Evolutionary conservation across 1,140 invertebrate genomes (phyloP).

Genomic region (Drosophila bipectinata): DNA sequence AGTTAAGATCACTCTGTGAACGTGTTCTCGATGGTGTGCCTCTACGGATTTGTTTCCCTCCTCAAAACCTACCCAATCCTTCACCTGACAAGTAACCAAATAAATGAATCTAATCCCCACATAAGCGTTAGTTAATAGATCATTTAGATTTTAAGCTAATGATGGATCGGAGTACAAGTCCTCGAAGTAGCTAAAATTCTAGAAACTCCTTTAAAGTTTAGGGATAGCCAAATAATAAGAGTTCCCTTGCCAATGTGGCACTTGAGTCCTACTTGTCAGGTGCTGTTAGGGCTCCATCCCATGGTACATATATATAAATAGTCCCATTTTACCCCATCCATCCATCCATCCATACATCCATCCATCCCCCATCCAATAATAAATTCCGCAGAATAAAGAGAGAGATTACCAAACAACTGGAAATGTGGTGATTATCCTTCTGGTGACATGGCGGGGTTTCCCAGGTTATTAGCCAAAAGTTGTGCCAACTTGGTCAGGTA

Average conservation of each 20-base stretch:
- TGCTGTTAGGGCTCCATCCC: neutral
- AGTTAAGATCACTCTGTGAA: slow-evolving; percentile 53
- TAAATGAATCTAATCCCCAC: neutral
- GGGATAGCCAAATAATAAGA: slow-evolving; percentile 14
- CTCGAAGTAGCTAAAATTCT: neutral
- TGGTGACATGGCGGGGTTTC: slow-evolving; percentile 9
- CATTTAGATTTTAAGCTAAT: neutral
- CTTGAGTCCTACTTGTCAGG: slow-evolving; percentile 25
- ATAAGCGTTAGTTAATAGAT: neutral
- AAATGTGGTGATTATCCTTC: slow-evolving; percentile 9
- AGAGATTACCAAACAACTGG: slow-evolving; percentile 21
- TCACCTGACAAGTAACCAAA: slow-evolving; percentile 27
- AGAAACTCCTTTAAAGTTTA: too few species aligned
- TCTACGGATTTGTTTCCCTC: slow-evolving; percentile 7
- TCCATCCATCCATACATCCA: neutral
- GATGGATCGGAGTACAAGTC: neutral
- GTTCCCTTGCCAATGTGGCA: neutral
- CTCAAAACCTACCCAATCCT: too few species aligned
- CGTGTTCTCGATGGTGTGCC: slow-evolving; percentile 44
- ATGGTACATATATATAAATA: neutral
- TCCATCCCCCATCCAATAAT: slow-evolving; percentile 2
- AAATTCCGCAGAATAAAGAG: slow-evolving; percentile 29
- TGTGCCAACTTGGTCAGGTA: neutral
- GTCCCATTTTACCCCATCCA: too few species aligned
- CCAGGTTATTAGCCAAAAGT: slow-evolving; percentile 33